Conservation (phyloP, 2,888 invertebrate genomes). For the Scaptomyza flava region DNA sequence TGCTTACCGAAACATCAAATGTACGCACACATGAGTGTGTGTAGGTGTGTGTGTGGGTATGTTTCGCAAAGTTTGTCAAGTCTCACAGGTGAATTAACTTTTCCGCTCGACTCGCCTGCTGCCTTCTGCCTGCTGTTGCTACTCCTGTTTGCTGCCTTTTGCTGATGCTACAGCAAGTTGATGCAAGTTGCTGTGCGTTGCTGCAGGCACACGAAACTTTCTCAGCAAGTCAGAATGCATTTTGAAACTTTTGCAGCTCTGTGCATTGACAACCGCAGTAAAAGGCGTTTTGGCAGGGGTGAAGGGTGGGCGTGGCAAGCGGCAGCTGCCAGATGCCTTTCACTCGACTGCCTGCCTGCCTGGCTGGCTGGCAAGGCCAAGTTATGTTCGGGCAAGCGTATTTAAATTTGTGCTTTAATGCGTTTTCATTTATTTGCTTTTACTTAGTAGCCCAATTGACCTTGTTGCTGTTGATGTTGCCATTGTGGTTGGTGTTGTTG, state of each 20-base stretch:
- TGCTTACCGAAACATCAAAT: conserved; percentile 68
- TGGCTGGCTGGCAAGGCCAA: conserved; percentile 48
- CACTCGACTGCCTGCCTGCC: conserved; percentile 43
- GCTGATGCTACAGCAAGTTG: conserved; percentile 39
- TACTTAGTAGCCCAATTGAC: conserved; percentile 38
- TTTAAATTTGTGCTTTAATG: conserved; percentile 62
- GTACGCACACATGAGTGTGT: conserved; percentile 18
- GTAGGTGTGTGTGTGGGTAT: conserved; percentile 18
- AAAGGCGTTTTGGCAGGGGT: conserved; percentile 13
- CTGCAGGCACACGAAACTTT: conserved; percentile 65
- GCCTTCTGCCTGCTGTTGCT: conserved; percentile 22
- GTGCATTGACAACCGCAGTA: conserved; percentile 72
- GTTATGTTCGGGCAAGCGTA: conserved; percentile 39
- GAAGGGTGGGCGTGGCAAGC: conserved; percentile 37
- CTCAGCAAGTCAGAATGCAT: conserved; percentile 74
- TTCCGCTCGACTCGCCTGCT: conserved; percentile 68
- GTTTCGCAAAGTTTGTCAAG: conserved; percentile 72
- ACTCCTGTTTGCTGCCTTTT: conserved; percentile 25
- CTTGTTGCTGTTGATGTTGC: conserved; percentile 1
- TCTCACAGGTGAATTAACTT: conserved; percentile 80
- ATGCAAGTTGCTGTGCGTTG: conserved; percentile 34
- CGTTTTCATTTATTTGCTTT: conserved; percentile 49
- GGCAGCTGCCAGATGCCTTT: conserved; percentile 46
- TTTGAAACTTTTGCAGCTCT: conserved; percentile 63
- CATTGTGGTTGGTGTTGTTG: conserved; percentile 2